Base-by-base conservation (phyloP, 2,113 vertebrate genomes). In the Eleginops maclovinus region DNA sequence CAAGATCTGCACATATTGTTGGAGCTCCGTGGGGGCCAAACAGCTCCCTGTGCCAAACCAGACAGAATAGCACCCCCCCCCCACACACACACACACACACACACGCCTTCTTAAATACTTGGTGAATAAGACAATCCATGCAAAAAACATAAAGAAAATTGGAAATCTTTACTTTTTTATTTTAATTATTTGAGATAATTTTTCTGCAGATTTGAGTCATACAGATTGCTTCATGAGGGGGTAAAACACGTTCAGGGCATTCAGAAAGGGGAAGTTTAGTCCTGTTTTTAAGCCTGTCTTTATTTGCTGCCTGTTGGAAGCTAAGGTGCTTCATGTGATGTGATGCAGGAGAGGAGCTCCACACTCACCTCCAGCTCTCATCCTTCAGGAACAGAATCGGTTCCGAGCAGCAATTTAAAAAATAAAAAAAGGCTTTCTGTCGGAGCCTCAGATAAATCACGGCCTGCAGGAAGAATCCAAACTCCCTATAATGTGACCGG, bases 1-100 rank as follows among this genome's bases (percentile, higher is more conserved):
- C 65, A 83, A 92, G 95, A 94, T 94, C 95, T 95, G 94, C 91
- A 90, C 95, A 94, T 92, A 95, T 95, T 95, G 94, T 96, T 89
- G 90, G 89, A 89, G 92, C 93, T 94, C 95, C 88, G 86, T 93
- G 93, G 93, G 94, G 94, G 93, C 91, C 88, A 86, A 87, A 82
- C 88, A 92, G 88, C 80, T 91, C 85, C 82, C 77, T 80, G 81
- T 91, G 90, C 93, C 87, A 87, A 88, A 91, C 85, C 88, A 93
- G 83, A 81, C 86, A 78, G 80, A 62, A 75, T 14, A 31, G 4
- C 43, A 43, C 66, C 17, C 19, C 22, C 1, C 50, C 28, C 17
- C 19, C 40, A 15, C 15, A 58, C 51, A 17, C 28, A 24, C 28
- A 28, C 26, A 17, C 63, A 44, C 28, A 9, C 49, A 22, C 28